phyloP scores from a whole-genome alignment of 2,797 vertebrate genomes.

The Acanthornis magna region DNA sequence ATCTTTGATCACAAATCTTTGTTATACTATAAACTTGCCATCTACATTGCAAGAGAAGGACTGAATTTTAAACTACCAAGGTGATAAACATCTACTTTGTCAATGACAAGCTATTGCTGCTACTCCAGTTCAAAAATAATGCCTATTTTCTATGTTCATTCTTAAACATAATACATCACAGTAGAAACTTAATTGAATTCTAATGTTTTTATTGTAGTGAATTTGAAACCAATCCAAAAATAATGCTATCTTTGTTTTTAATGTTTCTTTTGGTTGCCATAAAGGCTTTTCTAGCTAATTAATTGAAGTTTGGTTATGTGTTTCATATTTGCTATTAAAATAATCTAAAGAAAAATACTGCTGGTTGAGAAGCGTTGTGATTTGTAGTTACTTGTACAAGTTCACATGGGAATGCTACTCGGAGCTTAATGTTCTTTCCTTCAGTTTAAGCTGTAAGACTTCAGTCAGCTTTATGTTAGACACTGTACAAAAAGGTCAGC shows the following conservation, averaged over 20 bases:
- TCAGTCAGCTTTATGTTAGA: background rate
- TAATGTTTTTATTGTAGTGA: background rate
- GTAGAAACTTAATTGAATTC: background rate
- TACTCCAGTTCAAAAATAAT: background rate
- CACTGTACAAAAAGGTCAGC: background rate
- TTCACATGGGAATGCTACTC: background rate
- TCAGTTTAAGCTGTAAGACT: background rate
- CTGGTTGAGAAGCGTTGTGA: background rate
- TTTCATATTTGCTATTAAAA: background rate
- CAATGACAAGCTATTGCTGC: background rate
- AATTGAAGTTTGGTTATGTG: background rate
- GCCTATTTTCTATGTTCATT: background rate
- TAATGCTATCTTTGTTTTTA: background rate
- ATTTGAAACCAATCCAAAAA: background rate
- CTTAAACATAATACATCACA: background rate
- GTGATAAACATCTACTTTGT: background rate
- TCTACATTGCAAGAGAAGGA: background rate
- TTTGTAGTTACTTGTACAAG: background rate
- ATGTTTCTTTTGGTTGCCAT: background rate
- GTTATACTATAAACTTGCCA: background rate
- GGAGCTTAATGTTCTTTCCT: background rate
- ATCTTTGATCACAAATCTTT: background rate
- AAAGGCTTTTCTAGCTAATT: background rate
- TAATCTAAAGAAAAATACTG: background rate
- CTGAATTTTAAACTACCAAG: background rate